Conservation (phyloP, 2,888 invertebrate species). For the Lasioglossum oenotherae region DNA sequence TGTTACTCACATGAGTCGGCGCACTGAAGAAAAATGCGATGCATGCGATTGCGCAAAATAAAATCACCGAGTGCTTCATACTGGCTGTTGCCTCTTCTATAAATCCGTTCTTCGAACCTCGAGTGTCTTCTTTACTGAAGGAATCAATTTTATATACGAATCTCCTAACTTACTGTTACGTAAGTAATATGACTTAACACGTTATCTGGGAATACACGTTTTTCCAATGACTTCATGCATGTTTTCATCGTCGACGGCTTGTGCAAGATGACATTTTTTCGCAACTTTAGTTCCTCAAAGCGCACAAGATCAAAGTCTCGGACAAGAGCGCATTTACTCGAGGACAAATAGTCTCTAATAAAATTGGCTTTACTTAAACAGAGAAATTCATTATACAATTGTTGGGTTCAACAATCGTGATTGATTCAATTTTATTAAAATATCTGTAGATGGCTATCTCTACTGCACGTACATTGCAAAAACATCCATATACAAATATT, state of each 20-base stretch:
- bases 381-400: not conserved
- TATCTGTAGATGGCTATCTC: no score
- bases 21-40: constrained; percentile 18
- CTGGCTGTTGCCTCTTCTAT: constrained; percentile 34
- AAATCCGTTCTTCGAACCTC: constrained; percentile 45
- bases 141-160: constrained; percentile 65
- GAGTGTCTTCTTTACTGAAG: constrained; percentile 41
- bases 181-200: constrained; percentile 36
- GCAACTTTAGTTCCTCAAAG: constrained; percentile 29
- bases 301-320: constrained; percentile 52
- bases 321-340: constrained; percentile 10
- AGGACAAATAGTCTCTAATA: not conserved
- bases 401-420: not conserved
- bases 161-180: constrained; percentile 35
- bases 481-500: not conserved
- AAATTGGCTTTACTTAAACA: not conserved
- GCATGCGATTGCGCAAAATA: constrained; percentile 48
- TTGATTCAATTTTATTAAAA: not conserved
- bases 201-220: constrained; percentile 42
- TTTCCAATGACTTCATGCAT: constrained; percentile 22
- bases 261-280: constrained; percentile 43
- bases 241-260: constrained; percentile 40
- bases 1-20: constrained; percentile 58
- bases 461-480: no score
- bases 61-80: constrained; percentile 52